Conservation (phyloP, 2,113 vertebrate species). For the Siphamia tubifer region DNA sequence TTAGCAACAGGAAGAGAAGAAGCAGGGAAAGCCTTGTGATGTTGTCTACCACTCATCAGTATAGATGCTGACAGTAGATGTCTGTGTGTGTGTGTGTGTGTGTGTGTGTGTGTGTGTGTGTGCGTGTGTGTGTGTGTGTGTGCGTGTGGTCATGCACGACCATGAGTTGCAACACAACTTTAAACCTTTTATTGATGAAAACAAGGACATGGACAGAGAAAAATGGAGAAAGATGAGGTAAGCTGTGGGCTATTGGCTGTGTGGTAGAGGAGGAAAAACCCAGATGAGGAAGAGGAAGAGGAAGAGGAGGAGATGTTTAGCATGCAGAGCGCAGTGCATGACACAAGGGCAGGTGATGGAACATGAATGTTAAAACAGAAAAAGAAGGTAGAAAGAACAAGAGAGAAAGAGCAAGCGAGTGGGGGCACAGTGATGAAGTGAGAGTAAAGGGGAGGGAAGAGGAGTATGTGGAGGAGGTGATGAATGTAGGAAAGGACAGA, state of each 20-base stretch:
- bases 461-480: no score
- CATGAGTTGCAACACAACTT: no score
- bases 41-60: not conserved
- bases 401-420: no score
- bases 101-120: no score
- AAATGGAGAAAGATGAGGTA: not conserved
- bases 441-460: conserved; percentile 33
- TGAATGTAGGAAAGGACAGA: conserved; percentile 47
- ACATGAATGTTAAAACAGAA: conserved; percentile 56
- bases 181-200: no score
- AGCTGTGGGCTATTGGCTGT: not conserved
- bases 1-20: not conserved
- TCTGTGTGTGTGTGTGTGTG: not conserved
- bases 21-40: not conserved
- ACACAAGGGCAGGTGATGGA: conserved; percentile 62
- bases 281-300: conserved; percentile 4
- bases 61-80: not conserved
- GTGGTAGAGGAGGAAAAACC: not conserved
- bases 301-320: conserved; percentile 29
- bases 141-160: no score
- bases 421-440: conserved; percentile 28
- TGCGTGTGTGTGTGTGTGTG: no score
- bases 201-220: no score
- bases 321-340: conserved; percentile 35
- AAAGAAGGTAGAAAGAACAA: conserved; percentile 7